Evolutionary conservation across 2,113 vertebrate genomes (phyloP).

Genomic region (Alethe castanea): DNA sequence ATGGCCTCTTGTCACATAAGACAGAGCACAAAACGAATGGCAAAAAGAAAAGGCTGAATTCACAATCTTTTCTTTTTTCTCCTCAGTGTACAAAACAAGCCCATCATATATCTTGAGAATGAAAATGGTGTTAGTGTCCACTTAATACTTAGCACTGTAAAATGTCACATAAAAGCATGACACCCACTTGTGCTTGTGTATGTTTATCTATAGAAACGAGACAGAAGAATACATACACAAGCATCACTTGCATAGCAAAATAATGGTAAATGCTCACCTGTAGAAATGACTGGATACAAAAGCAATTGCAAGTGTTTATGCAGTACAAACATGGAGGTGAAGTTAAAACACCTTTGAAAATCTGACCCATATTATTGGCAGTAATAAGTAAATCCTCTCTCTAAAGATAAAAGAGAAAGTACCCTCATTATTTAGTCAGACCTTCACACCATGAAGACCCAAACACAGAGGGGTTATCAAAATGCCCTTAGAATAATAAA

Average conservation of each 20-base stretch:
- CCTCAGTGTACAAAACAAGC: not conserved
- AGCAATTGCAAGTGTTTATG: slow-evolving; percentile 44
- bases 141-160: not conserved
- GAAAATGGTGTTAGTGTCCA: not conserved
- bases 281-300: slow-evolving; percentile 33
- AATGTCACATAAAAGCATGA: not conserved
- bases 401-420: slow-evolving; percentile 60
- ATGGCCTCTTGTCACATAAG: not conserved
- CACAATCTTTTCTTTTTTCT: not conserved
- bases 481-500: slow-evolving; percentile 54
- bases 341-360: slow-evolving; percentile 57
- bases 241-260: slow-evolving; percentile 14
- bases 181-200: not conserved
- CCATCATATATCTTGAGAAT: not conserved
- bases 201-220: slow-evolving; percentile 7
- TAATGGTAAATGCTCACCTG: slow-evolving; percentile 20
- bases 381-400: slow-evolving; percentile 59
- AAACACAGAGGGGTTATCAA: slow-evolving; percentile 56
- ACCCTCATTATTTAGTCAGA: slow-evolving; percentile 57
- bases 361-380: slow-evolving; percentile 29
- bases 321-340: slow-evolving; percentile 48
- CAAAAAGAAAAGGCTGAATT: not conserved
- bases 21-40: not conserved
- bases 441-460: slow-evolving; percentile 12
- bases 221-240: not conserved